Percentiles rank a stretch among this genome's conserved stretches.
Evolutionary conservation across 1,140 invertebrate genomes (phyloP).

Genomic region (Zelostemma sp.): DNA sequence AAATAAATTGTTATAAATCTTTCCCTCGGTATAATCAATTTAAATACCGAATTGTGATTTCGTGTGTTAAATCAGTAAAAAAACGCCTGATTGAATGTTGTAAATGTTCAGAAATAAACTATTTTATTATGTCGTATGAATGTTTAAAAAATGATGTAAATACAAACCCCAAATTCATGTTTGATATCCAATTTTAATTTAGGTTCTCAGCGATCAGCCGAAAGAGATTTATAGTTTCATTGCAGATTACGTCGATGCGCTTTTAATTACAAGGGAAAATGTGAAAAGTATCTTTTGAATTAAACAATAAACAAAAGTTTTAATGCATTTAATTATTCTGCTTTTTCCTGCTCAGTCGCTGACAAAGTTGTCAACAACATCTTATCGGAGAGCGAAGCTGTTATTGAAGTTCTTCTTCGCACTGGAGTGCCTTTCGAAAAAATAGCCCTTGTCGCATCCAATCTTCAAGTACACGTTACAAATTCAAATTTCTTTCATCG

Average conservation of each 20-base stretch:
- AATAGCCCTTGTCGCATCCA: constrained; percentile 61
- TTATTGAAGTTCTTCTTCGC: constrained; percentile 60
- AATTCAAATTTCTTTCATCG: no score
- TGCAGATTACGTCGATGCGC: constrained; percentile 77
- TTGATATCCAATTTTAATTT: constrained; percentile 9
- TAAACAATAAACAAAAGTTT: constrained; percentile 3
- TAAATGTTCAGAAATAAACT: no score
- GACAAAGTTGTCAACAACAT: constrained; percentile 67
- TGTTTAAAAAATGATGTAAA: no score
- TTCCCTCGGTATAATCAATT: no score
- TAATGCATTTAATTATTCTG: background rate
- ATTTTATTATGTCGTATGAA: no score
- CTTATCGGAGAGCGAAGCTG: constrained; percentile 60
- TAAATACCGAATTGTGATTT: no score
- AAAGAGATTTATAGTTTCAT: constrained; percentile 75
- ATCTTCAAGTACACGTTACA: constrained; percentile 60
- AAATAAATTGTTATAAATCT: no score
- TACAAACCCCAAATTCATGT: no score
- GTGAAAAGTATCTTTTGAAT: constrained; percentile 60
- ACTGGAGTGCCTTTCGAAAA: constrained; percentile 64
- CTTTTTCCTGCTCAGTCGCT: constrained; percentile 57
- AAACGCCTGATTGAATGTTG: no score
- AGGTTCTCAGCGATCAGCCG: constrained; percentile 75
- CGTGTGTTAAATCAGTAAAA: no score
- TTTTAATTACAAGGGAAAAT: constrained; percentile 78